These are phyloP conservation scores for Mohoua ochrocephala DNA, from an alignment of 2,113 vertebrate genomes.

Conservation along the genomic window DNA sequence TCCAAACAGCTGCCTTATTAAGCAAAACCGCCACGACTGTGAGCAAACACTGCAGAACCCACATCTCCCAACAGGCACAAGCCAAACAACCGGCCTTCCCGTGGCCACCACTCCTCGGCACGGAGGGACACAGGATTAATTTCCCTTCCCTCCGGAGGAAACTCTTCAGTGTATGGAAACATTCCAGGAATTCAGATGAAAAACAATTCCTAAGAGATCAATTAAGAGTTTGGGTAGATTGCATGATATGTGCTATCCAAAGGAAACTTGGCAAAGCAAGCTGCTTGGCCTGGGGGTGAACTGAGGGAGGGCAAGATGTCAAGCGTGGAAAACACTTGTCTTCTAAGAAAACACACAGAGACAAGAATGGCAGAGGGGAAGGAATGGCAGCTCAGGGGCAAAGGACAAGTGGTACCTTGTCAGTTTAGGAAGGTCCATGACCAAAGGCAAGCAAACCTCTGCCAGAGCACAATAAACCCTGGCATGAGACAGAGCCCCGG, in stretches of 20 bases:
- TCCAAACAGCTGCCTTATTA: not conserved
- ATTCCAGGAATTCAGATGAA: conserved; percentile 6
- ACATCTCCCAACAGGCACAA: not conserved
- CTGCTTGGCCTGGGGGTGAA: not conserved
- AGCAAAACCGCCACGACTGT: fast-evolving
- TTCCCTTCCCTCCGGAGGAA: not conserved
- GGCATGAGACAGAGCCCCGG: not conserved
- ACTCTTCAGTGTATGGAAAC: not conserved
- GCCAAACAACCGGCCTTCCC: not conserved
- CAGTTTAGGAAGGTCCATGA: not conserved
- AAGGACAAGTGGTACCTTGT: not conserved
- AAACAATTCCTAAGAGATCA: not conserved
- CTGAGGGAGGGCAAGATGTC: not conserved
- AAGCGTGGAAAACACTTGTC: not conserved
- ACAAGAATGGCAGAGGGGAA: not conserved
- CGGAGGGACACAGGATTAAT: not conserved
- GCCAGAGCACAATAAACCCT: not conserved
- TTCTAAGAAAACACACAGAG: not conserved
- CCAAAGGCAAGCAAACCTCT: not conserved
- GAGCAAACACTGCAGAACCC: not conserved
- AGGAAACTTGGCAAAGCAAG: not conserved
- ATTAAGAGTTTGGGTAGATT: not conserved
- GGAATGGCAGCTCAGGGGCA: not conserved
- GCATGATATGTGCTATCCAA: not conserved
- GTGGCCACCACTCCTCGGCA: not conserved